phyloP scores from a whole-genome alignment of 1,140 invertebrate species.

The Andricus grossulariae region DNA sequence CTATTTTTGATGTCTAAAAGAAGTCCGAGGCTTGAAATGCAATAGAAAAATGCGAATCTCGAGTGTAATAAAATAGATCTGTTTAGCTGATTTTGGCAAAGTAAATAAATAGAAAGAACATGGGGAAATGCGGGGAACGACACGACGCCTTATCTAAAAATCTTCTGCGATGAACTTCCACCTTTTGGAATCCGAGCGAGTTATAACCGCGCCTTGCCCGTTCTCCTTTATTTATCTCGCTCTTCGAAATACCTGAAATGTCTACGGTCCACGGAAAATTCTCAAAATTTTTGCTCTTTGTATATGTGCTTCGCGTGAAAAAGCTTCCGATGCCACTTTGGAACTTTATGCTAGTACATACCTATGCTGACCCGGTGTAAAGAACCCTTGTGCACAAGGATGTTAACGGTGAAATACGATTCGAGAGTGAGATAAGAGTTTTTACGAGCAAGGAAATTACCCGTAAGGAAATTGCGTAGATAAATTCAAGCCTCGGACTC shows the following conservation, averaged over 20 bases:
- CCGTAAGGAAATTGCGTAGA: conserved; percentile 2
- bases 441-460: conserved; percentile 8
- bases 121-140: not conserved
- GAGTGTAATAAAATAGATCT: conserved; percentile 18
- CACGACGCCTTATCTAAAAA: conserved; percentile 24
- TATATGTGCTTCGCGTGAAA: conserved; percentile 19
- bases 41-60: too few relatives aligned
- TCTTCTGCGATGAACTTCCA: not conserved
- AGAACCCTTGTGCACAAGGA: conserved; percentile 2
- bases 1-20: too few relatives aligned
- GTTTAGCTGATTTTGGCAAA: not conserved
- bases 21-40: too few relatives aligned
- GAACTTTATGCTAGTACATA: conserved; percentile 9
- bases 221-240: conserved; percentile 16
- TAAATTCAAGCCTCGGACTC: not conserved
- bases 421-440: conserved; percentile 3
- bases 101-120: conserved; percentile 6
- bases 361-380: conserved; percentile 6
- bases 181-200: conserved; percentile 9
- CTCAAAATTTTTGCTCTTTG: conserved; percentile 17
- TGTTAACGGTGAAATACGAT: conserved; percentile 24
- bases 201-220: conserved; percentile 1
- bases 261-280: conserved; percentile 28
- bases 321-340: conserved; percentile 8
- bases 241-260: conserved; percentile 25